These are phyloP conservation scores for Pitangus sulphuratus DNA, from an alignment of 2,797 vertebrate genomes.

Conservation along the genomic window DNA sequence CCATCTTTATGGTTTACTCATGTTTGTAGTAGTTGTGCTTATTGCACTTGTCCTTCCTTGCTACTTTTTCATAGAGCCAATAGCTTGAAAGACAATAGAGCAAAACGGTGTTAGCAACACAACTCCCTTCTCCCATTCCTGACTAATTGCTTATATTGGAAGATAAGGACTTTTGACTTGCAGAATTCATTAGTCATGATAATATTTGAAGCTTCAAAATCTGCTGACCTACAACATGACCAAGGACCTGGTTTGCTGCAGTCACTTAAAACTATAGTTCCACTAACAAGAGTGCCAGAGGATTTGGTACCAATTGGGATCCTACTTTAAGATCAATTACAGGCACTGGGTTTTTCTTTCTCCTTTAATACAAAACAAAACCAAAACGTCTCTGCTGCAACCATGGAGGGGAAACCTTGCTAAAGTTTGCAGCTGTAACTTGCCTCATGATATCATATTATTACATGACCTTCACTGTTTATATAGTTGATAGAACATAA, in stretches of 20 bases:
- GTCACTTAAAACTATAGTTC: not conserved
- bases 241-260: not conserved
- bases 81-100: not conserved
- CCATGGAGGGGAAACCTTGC: not conserved
- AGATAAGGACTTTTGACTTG: not conserved
- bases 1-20: not conserved
- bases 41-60: not conserved
- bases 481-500: conserved; percentile 20
- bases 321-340: not conserved
- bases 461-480: not conserved
- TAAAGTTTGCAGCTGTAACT: not conserved
- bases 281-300: not conserved
- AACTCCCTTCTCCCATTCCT: not conserved
- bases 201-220: not conserved
- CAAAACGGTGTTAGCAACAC: not conserved
- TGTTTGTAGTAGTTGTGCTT: not conserved
- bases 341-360: not conserved
- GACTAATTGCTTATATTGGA: conserved; percentile 21
- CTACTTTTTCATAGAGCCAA: not conserved
- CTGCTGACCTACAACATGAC: not conserved
- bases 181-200: not conserved
- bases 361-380: conserved; percentile 14
- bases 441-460: conserved; percentile 25
- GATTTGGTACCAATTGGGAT: not conserved
- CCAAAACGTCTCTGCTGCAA: not conserved